Percentiles rank a stretch among this genome's conserved stretches.
Evolutionary conservation across 2,797 vertebrate genomes (phyloP).

Genomic region (Sebastiscus albofasciatus): DNA sequence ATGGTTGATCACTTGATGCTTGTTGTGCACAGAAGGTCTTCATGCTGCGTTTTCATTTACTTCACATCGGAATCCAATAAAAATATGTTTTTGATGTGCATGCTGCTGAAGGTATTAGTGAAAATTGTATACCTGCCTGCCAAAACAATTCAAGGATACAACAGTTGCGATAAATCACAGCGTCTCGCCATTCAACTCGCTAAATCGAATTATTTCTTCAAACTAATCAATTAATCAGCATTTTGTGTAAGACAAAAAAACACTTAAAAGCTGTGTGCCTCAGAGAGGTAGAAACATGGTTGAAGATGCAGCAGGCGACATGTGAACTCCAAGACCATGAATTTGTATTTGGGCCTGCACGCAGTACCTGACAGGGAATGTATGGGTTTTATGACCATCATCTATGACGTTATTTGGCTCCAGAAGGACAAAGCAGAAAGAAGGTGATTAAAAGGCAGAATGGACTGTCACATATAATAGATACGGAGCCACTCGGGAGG

Average conservation of each 20-base stretch:
- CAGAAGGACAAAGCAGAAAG: conserved; percentile 70
- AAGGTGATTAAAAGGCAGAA: conserved; percentile 81
- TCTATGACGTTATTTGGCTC: conserved; percentile 74
- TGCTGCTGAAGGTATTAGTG: neutral
- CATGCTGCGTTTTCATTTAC: neutral
- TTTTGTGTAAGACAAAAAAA: neutral
- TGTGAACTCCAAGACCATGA: conserved; percentile 22
- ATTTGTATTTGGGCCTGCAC: conserved; percentile 38
- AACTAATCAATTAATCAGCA: conserved; percentile 6
- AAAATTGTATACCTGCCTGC: neutral
- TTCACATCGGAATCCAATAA: neutral
- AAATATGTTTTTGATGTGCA: neutral
- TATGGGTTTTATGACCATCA: conserved; percentile 60
- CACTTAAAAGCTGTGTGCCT: neutral
- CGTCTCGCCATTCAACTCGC: neutral
- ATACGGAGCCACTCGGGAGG: conserved; percentile 69
- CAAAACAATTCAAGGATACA: neutral
- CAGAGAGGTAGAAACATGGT: neutral
- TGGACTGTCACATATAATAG: conserved; percentile 82
- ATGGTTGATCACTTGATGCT: neutral
- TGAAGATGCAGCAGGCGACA: conserved; percentile 21
- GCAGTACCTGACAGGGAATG: conserved; percentile 49
- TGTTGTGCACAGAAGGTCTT: neutral
- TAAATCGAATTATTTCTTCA: neutral
- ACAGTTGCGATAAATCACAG: neutral